Percentiles rank a stretch among this genome's conserved stretches.
Evolutionary conservation across 1,140 invertebrate genomes (phyloP).

Genomic region (Drosophila grimshawi): DNA sequence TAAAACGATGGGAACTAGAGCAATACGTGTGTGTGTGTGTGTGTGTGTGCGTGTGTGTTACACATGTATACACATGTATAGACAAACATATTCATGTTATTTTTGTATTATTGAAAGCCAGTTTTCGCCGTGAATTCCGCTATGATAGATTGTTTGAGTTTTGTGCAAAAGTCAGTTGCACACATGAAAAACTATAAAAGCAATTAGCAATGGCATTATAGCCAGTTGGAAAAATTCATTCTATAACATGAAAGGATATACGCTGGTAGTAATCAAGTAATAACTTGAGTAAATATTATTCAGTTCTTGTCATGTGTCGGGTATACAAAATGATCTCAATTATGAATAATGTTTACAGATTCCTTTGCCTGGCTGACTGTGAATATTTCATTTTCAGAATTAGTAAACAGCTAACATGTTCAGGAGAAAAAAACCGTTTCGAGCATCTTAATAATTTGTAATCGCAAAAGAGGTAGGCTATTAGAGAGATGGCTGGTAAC

Average conservation of each 20-base stretch:
- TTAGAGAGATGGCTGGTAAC: conserved; percentile 18
- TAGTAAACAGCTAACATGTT: neutral
- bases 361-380: neutral
- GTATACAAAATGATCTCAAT: neutral
- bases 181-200: conserved; percentile 4
- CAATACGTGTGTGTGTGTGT: conserved; percentile 22
- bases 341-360: neutral
- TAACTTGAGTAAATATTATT: no score
- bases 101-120: conserved; percentile 57
- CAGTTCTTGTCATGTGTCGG: neutral
- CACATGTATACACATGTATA: conserved; percentile 10
- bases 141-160: conserved; percentile 19
- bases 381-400: neutral
- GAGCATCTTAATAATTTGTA: conserved; percentile 48
- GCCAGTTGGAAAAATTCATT: no score
- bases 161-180: conserved; percentile 25
- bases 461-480: conserved; percentile 18
- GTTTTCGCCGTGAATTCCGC: conserved; percentile 37
- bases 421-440: neutral
- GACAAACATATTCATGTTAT: conserved; percentile 12
- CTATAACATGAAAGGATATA: neutral
- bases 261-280: no score
- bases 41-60: conserved; percentile 10
- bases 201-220: neutral
- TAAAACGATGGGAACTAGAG: conserved; percentile 30